Evolutionary conservation across 1,140 invertebrate genomes (phyloP).

Genomic region (Monochamus saltuarius): DNA sequence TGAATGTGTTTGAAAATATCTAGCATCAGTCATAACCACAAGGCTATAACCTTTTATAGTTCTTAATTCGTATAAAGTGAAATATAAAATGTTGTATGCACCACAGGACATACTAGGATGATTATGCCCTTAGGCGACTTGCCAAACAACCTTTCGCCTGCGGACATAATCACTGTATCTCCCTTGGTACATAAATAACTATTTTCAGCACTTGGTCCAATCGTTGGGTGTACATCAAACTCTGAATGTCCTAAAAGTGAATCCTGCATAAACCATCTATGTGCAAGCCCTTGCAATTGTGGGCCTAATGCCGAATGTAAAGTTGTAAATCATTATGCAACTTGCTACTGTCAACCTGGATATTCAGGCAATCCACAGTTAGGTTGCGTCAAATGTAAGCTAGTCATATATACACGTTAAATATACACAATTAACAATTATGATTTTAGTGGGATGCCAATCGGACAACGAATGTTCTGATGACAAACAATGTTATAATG

Average conservation of each 20-base stretch:
- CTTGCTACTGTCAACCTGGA: slow-evolving; percentile 74
- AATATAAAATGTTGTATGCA: too few relatives aligned
- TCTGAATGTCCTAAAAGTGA: slow-evolving; percentile 76
- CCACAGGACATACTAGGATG: too few relatives aligned
- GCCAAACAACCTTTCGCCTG: too few relatives aligned
- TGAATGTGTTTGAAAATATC: too few relatives aligned
- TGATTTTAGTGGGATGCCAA: slow-evolving; percentile 59
- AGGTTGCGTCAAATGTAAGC: slow-evolving; percentile 71
- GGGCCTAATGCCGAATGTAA: slow-evolving; percentile 78
- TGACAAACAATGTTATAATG: slow-evolving; percentile 78
- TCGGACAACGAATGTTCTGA: slow-evolving; percentile 76
- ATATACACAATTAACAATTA: slow-evolving; percentile 9
- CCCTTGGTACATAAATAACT: too few relatives aligned
- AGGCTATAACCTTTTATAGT: too few relatives aligned
- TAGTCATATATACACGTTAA: not conserved
- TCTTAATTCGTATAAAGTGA: too few relatives aligned
- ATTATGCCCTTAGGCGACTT: too few relatives aligned
- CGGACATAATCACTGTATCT: too few relatives aligned
- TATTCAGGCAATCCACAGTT: slow-evolving; percentile 81
- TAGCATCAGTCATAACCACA: too few relatives aligned
- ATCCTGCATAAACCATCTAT: slow-evolving; percentile 76
- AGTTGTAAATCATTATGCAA: slow-evolving; percentile 78
- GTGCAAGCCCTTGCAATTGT: slow-evolving; percentile 82
- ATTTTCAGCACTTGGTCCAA: slow-evolving; percentile 56
- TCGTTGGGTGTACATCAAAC: slow-evolving; percentile 73